Evolutionary conservation across 1,140 invertebrate species (phyloP).

Genomic region (Heliconius eleuchia): DNA sequence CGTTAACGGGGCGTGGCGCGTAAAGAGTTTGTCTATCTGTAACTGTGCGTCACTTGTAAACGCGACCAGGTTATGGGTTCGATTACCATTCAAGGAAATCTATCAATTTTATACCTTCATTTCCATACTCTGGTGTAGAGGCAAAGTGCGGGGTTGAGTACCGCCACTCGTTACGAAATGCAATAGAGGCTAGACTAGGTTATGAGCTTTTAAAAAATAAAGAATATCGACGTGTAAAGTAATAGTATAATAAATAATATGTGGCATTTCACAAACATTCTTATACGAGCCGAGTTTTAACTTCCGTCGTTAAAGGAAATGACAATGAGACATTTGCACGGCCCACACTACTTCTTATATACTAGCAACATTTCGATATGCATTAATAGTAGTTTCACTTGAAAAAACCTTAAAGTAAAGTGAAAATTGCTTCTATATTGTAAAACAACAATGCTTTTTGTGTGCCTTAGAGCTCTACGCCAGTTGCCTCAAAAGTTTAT

Average conservation of each 20-base stretch:
- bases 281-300: neutral
- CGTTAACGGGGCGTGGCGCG: too few relatives aligned
- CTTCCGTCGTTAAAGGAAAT: constrained; percentile 4
- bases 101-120: too few relatives aligned
- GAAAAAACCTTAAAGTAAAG: neutral
- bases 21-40: too few relatives aligned
- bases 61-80: too few relatives aligned
- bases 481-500: neutral
- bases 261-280: neutral
- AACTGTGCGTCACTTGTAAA: too few relatives aligned
- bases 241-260: neutral
- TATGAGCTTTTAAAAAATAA: too few relatives aligned
- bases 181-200: too few relatives aligned
- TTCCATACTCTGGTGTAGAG: too few relatives aligned
- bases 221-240: neutral
- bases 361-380: neutral
- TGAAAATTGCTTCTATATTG: constrained; percentile 1
- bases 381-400: neutral
- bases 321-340: neutral
- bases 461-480: neutral
- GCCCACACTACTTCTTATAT: neutral
- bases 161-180: too few relatives aligned
- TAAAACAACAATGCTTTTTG: constrained; percentile 7
- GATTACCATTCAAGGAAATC: too few relatives aligned
- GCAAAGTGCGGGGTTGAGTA: too few relatives aligned